Percentiles rank a stretch among this genome's conserved stretches.
Conservation (phyloP, 2,113 vertebrate species). For the Sylvia atricapilla region DNA sequence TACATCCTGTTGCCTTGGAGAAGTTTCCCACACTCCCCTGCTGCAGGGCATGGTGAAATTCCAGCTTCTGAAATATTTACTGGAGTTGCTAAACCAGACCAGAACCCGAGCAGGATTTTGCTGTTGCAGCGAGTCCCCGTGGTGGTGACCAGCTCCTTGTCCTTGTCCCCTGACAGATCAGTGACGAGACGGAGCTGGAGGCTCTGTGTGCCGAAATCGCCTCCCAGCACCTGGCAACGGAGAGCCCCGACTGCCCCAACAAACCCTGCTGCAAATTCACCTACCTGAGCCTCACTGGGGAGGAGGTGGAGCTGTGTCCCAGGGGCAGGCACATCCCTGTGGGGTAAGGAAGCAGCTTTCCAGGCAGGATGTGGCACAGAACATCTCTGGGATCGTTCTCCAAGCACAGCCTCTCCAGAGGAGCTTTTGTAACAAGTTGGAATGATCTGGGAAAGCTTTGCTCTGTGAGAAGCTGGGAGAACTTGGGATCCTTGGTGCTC, state of each 20-base stretch:
- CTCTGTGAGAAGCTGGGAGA: background rate
- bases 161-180: conserved; percentile 71
- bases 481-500: background rate
- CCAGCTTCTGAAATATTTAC: background rate
- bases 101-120: background rate
- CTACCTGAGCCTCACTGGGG: conserved; percentile 89
- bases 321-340: conserved; percentile 86
- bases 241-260: conserved; percentile 92
- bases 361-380: background rate
- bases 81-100: background rate
- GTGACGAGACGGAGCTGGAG: conserved; percentile 89
- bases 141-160: fast-evolving
- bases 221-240: conserved; percentile 87
- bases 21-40: background rate
- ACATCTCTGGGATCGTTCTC: background rate
- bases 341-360: conserved; percentile 73
- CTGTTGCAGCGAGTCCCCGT: fast-evolving
- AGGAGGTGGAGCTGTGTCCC: conserved; percentile 93
- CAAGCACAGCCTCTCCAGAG: background rate
- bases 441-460: background rate
- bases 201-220: conserved; percentile 91
- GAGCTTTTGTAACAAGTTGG: background rate
- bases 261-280: conserved; percentile 94
- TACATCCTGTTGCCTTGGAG: background rate
- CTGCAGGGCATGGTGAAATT: background rate